phyloP scores from a whole-genome alignment of 1,140 invertebrate genomes.

The Drosophila pseudoananassae region DNA sequence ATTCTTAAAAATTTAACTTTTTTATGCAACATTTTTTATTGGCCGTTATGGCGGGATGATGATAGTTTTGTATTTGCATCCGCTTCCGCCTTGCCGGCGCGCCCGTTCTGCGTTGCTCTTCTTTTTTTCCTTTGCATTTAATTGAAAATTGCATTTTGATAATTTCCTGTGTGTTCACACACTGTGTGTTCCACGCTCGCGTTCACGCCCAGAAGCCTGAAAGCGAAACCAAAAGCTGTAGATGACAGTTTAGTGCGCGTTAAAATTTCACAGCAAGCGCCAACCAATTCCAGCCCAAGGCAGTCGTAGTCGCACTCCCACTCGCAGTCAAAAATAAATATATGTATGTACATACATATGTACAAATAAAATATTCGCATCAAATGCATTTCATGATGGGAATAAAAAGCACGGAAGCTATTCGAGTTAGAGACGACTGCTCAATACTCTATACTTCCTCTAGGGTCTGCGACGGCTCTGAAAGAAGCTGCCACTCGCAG shows the following conservation, averaged over 20 bases:
- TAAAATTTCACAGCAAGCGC: slow-evolving; percentile 35
- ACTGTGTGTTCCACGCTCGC: neutral
- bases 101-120: neutral
- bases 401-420: neutral
- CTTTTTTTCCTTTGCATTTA: slow-evolving; percentile 25
- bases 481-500: too few relatives aligned
- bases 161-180: slow-evolving; percentile 43
- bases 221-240: slow-evolving; percentile 59
- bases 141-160: slow-evolving; percentile 68
- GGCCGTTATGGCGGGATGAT: neutral
- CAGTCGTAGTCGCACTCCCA: slow-evolving; percentile 12
- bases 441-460: neutral
- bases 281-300: slow-evolving; percentile 6
- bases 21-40: slow-evolving; percentile 3
- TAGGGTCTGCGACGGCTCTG: too few relatives aligned
- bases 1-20: slow-evolving; percentile 10
- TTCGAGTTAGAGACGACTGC: neutral
- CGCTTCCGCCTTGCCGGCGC: slow-evolving; percentile 14
- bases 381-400: slow-evolving; percentile 45
- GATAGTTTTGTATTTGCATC: neutral
- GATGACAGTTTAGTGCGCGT: slow-evolving; percentile 62
- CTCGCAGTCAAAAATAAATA: slow-evolving; percentile 56
- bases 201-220: slow-evolving; percentile 40
- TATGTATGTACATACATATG: slow-evolving; percentile 56
- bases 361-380: slow-evolving; percentile 54